These are phyloP conservation scores for Hypotaenidia okinawae DNA, from an alignment of 2,797 vertebrate species.

Conservation along the genomic window DNA sequence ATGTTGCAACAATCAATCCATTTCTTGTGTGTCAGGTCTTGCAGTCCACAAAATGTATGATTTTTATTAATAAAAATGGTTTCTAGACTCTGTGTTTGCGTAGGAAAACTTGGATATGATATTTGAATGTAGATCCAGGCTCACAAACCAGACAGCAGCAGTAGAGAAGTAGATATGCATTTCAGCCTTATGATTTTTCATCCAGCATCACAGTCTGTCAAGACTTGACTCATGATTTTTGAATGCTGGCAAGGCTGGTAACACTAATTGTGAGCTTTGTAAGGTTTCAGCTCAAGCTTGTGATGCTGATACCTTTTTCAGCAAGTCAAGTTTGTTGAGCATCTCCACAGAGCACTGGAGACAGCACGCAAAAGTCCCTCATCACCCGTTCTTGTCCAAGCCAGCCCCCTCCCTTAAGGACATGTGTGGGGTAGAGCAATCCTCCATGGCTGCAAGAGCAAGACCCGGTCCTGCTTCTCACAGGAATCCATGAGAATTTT, in stretches of 20 bases:
- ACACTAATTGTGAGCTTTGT: background rate
- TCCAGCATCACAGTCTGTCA: background rate
- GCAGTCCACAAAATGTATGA: background rate
- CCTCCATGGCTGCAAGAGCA: background rate
- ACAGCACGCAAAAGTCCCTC: background rate
- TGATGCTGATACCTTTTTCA: background rate
- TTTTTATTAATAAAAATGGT: background rate
- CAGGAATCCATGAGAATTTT: conserved; percentile 26
- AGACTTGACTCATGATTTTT: background rate
- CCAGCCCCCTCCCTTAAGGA: background rate
- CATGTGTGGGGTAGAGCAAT: background rate
- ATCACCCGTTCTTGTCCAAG: background rate
- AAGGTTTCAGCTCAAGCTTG: background rate
- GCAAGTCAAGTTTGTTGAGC: background rate
- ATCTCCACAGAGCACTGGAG: background rate
- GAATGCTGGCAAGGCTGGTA: background rate
- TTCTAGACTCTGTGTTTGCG: background rate
- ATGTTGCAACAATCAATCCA: background rate
- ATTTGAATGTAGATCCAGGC: background rate
- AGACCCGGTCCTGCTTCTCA: background rate
- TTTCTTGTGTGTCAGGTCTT: background rate
- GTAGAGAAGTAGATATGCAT: background rate
- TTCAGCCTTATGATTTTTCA: background rate
- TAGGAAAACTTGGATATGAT: background rate
- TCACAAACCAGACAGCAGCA: background rate